Conservation (phyloP, 2,113 vertebrate species). For the Pseudorectes ferrugineus region DNA sequence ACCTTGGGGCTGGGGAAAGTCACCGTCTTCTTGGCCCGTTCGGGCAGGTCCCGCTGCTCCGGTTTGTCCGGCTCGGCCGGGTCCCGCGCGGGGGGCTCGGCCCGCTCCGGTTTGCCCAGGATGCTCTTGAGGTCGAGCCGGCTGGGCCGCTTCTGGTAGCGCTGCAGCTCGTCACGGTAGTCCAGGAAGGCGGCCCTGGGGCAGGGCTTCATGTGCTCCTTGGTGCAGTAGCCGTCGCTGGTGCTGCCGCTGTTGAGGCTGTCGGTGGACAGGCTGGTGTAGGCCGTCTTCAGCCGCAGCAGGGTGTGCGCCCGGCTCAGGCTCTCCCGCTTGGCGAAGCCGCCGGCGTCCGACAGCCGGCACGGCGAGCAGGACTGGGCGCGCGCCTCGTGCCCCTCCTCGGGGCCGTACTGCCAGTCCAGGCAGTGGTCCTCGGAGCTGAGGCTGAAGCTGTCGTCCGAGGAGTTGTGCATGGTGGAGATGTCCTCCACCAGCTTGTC, state of each 20-base stretch:
- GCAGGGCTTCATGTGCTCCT: conserved; percentile 80
- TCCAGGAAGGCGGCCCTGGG: conserved; percentile 68
- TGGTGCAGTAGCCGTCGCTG: conserved; percentile 87
- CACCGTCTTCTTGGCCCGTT: conserved; percentile 53
- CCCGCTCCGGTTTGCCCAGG: conserved; percentile 60
- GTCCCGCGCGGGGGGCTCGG: not conserved
- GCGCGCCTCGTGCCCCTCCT: conserved; percentile 81
- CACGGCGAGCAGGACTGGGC: conserved; percentile 91
- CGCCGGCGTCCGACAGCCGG: conserved; percentile 76
- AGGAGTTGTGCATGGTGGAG: conserved; percentile 90
- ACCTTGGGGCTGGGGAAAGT: conserved; percentile 44
- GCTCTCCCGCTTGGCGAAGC: conserved; percentile 75
- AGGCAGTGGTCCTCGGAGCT: conserved; percentile 92
- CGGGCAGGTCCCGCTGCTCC: not conserved
- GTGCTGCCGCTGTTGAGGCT: conserved; percentile 93
- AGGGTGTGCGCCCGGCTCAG: conserved; percentile 80
- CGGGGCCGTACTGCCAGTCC: conserved; percentile 86
- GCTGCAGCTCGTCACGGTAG: conserved; percentile 42
- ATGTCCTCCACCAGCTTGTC: conserved; percentile 94
- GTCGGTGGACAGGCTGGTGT: conserved; percentile 89
- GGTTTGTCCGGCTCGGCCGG: not conserved
- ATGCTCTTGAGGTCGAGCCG: conserved; percentile 85
- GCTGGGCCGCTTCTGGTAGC: conserved; percentile 82
- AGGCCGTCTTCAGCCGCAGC: conserved; percentile 82
- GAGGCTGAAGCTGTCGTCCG: conserved; percentile 94